Conservation (phyloP, 2,888 invertebrate genomes). For the Lapara coniferarum region DNA sequence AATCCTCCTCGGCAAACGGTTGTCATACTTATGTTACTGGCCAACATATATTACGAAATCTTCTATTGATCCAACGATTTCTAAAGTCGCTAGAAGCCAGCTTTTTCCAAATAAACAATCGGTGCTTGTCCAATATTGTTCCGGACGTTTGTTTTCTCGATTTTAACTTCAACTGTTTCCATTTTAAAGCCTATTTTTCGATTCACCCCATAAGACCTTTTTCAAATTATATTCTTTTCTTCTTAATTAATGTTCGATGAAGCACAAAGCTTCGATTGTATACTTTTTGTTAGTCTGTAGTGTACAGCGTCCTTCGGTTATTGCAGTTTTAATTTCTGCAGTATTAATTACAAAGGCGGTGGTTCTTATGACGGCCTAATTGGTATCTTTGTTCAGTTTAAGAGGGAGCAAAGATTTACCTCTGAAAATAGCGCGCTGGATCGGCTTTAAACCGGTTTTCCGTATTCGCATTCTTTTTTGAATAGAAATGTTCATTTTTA, state of each 20-base stretch:
- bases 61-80: constrained; percentile 37
- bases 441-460: constrained; percentile 47
- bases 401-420: constrained; percentile 57
- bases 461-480: not conserved
- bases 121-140: constrained; percentile 46
- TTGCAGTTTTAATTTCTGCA: constrained; percentile 74
- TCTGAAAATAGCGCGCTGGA: constrained; percentile 55
- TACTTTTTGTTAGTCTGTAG: constrained; percentile 64
- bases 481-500: constrained; percentile 9
- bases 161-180: constrained; percentile 41
- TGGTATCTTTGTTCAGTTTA: constrained; percentile 67
- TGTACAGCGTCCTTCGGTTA: constrained; percentile 54
- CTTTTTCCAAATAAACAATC: constrained; percentile 53
- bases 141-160: constrained; percentile 31
- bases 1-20: constrained; percentile 29
- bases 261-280: constrained; percentile 73
- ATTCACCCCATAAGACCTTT: constrained; percentile 49
- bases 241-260: constrained; percentile 78
- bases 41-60: constrained; percentile 47
- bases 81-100: constrained; percentile 51
- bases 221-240: constrained; percentile 56
- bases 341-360: constrained; percentile 74
- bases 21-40: constrained; percentile 42
- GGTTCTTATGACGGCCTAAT: constrained; percentile 71
- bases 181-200: constrained; percentile 47